These are phyloP conservation scores for Seira ritae DNA, from an alignment of 2,888 invertebrate species.

Conservation along the genomic window DNA sequence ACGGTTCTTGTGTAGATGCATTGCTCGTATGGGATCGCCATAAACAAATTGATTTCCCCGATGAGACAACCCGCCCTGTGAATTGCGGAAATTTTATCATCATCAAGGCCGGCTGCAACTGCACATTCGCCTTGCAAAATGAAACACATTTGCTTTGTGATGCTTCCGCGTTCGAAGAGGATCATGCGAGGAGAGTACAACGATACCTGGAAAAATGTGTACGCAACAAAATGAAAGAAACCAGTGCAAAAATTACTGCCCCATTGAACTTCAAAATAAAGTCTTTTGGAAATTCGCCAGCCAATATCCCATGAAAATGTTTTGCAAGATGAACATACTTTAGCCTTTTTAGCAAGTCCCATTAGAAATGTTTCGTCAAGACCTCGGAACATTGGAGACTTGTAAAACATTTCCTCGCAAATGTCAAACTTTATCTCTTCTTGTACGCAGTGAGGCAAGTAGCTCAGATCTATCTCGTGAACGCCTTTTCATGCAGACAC, in stretches of 20 bases:
- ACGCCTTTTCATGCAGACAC: constrained; percentile 27
- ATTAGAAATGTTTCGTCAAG: constrained; percentile 66
- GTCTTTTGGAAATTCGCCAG: neutral
- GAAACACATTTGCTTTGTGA: constrained; percentile 66
- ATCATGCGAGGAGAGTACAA: constrained; percentile 68
- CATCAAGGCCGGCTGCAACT: constrained; percentile 56
- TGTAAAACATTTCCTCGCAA: constrained; percentile 70
- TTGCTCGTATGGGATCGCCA: constrained; percentile 65
- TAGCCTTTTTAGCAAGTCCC: constrained; percentile 52
- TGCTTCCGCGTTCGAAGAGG: constrained; percentile 61
- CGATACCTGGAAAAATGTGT: constrained; percentile 48
- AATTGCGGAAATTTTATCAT: constrained; percentile 57
- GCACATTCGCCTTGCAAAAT: constrained; percentile 69
- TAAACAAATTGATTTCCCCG: constrained; percentile 67
- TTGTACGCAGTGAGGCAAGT: constrained; percentile 49
- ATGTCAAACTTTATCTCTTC: constrained; percentile 63
- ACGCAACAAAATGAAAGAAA: neutral
- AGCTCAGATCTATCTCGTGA: constrained; percentile 51
- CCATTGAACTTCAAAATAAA: too few relatives aligned
- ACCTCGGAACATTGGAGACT: constrained; percentile 67
- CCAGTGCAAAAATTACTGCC: too few relatives aligned
- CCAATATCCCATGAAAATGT: neutral
- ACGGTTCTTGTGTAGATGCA: constrained; percentile 67
- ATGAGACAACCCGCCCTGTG: constrained; percentile 66
- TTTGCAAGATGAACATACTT: constrained; percentile 17